phyloP scores from a whole-genome alignment of 1,140 invertebrate species.

The Caligus rogercresseyi region DNA sequence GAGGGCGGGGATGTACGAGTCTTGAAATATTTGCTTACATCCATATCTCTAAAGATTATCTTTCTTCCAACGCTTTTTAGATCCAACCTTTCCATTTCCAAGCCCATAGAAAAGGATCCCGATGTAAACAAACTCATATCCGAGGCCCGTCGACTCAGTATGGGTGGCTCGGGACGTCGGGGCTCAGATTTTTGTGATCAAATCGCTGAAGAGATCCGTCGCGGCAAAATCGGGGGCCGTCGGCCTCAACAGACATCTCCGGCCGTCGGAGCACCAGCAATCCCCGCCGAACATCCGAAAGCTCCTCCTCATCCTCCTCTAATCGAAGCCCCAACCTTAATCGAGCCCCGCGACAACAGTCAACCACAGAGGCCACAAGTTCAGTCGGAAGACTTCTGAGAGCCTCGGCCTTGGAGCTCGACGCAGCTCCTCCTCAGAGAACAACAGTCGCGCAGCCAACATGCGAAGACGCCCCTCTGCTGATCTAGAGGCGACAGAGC shows the following conservation, averaged over 20 bases:
- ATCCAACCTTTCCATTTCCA: not conserved
- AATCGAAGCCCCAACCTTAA: not conserved
- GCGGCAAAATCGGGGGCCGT: not conserved
- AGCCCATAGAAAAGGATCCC: constrained; percentile 14
- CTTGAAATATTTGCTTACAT: too few relatives aligned
- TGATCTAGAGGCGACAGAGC: not conserved
- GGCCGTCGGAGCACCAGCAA: not conserved
- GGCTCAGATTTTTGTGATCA: not conserved
- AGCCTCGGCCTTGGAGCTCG: not conserved
- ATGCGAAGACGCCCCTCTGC: not conserved
- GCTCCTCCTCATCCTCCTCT: not conserved
- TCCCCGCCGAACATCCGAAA: constrained; percentile 3
- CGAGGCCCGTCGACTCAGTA: constrained; percentile 16
- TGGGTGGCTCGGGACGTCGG: constrained; percentile 1
- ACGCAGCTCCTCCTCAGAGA: not conserved
- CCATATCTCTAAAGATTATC: too few relatives aligned
- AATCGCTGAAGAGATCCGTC: not conserved
- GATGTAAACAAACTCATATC: constrained; percentile 10
- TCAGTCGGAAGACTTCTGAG: not conserved
- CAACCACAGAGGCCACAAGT: not conserved
- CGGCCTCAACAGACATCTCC: not conserved
- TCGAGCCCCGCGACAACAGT: not conserved
- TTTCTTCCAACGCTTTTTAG: not conserved
- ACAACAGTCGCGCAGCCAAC: not conserved
- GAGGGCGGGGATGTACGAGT: too few relatives aligned